phyloP scores from a whole-genome alignment of 2,888 invertebrate species.

The Thelaira solivaga region DNA sequence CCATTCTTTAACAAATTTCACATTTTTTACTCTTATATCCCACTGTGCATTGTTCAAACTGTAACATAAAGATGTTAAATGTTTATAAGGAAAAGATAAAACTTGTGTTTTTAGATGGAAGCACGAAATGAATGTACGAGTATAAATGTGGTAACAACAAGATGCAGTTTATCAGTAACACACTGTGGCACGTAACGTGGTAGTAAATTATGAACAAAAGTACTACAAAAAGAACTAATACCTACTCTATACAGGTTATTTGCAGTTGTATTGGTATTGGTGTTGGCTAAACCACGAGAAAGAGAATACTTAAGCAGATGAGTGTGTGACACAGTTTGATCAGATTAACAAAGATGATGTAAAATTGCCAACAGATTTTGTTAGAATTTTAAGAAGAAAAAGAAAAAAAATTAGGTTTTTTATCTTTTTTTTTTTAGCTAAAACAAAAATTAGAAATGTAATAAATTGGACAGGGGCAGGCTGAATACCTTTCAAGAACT shows the following conservation, averaged over 20 bases:
- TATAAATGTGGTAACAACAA: slow-evolving; percentile 25
- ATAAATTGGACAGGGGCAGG: too few species aligned
- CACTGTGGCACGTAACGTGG: slow-evolving; percentile 37
- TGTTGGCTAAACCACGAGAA: too few species aligned
- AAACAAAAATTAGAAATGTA: too few species aligned
- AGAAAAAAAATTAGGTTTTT: too few species aligned
- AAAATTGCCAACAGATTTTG: slow-evolving; percentile 39
- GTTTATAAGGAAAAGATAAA: slow-evolving; percentile 2
- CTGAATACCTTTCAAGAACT: too few species aligned
- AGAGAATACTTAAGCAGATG: too few species aligned
- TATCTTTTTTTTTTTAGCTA: background rate
- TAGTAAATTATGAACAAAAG: slow-evolving; percentile 49
- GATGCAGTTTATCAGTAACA: slow-evolving; percentile 24
- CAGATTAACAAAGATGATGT: slow-evolving; percentile 40
- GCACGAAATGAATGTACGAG: background rate
- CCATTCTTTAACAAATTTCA: too few species aligned
- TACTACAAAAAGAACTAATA: too few species aligned
- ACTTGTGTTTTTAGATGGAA: background rate
- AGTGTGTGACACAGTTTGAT: slow-evolving; percentile 50
- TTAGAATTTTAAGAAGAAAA: too few species aligned
- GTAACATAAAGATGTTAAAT: slow-evolving; percentile 8
- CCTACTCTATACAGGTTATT: too few species aligned
- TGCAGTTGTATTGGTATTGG: too few species aligned
- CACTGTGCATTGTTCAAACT: background rate
- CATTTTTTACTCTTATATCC: too few species aligned